These are phyloP conservation scores for Scaptodrosophila latifasciaeformis DNA, from an alignment of 2,888 invertebrate species.

Conservation along the genomic window DNA sequence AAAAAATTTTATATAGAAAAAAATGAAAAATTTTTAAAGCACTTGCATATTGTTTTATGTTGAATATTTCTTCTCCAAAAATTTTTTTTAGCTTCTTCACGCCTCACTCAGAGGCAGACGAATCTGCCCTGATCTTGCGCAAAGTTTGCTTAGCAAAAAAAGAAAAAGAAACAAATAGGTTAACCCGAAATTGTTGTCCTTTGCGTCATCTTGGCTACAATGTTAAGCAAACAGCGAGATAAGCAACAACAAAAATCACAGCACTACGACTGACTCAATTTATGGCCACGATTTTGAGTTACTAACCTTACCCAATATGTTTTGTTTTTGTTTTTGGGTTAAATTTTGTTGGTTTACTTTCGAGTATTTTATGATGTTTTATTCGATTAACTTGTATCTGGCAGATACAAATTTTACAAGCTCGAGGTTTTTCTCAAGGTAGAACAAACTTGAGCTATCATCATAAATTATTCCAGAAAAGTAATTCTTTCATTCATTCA, in stretches of 20 bases:
- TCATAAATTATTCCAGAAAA: too few species aligned
- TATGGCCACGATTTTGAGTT: constrained; percentile 62
- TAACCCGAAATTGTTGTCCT: constrained; percentile 45
- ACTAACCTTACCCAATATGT: constrained; percentile 63
- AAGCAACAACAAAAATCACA: constrained; percentile 15
- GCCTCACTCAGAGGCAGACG: not conserved
- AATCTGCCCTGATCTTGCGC: constrained; percentile 15
- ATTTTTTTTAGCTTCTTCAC: constrained; percentile 3
- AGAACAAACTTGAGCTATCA: constrained; percentile 44
- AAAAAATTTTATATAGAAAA: constrained; percentile 16
- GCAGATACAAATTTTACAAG: constrained; percentile 43
- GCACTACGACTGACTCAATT: constrained; percentile 35
- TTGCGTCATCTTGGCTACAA: constrained; percentile 54
- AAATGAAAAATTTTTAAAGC: constrained; percentile 15
- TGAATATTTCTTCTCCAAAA: too few species aligned
- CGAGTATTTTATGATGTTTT: constrained; percentile 57
- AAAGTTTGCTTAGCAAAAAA: not conserved
- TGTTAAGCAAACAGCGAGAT: constrained; percentile 53
- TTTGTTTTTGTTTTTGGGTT: constrained; percentile 27
- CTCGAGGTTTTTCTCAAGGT: constrained; percentile 20
- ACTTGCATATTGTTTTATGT: constrained; percentile 6
- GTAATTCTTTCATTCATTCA: too few species aligned
- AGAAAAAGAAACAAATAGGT: not conserved
- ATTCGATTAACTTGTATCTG: constrained; percentile 33
- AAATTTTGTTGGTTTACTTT: constrained; percentile 50